Base-by-base conservation (phyloP, 1,140 invertebrate species). In the Anastrepha obliqua region DNA sequence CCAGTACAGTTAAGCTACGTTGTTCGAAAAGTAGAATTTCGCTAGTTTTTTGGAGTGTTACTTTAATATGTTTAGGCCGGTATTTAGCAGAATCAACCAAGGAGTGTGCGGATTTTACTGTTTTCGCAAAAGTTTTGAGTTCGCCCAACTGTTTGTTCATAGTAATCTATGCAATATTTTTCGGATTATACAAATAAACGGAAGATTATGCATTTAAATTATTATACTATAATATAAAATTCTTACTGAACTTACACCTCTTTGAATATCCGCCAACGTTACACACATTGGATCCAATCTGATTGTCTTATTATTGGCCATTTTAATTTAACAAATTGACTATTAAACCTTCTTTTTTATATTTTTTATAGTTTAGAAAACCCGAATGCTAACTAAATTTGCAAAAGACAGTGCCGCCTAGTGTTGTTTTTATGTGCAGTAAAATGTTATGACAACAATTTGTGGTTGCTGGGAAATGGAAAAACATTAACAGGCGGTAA, bases 1-100 rank as follows among this genome's bases (percentile, higher is more conserved):
- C 93, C 88, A 96, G 94, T 3, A 93, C 96, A 0, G 95, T 96
- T 87, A 94, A 94, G 89, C 95, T 95, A 0, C 94, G 94, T 85
- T 96, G 90, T 87, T 96, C 96, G 88, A 96, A 95, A 2, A 97
- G 89, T 81, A 95, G 95, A 44, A 94, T 90, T 0, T 96, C 96
- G 59, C 95, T 94, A 0, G 96, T 96, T 93, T 97, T 96, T 74
- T 93, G 94, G 0, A 97, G 91, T 1, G 94, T 93, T 6, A 97
- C 92, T 86, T 94, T 95, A 64, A 96, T 94, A 29, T 90, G 91
- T 47, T 81, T 55, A 51, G 74, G 74, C 7, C 55, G 74, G 11
- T 20, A 47, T 55, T 51, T 81, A 47, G 74, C n/a, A 15, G 47
- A 81, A n/a, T n/a, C 74, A 15, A 81, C 7, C 44, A 55, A 55